Conservation (phyloP, 2,113 vertebrate species). For the Cynoglossus semilaevis region DNA sequence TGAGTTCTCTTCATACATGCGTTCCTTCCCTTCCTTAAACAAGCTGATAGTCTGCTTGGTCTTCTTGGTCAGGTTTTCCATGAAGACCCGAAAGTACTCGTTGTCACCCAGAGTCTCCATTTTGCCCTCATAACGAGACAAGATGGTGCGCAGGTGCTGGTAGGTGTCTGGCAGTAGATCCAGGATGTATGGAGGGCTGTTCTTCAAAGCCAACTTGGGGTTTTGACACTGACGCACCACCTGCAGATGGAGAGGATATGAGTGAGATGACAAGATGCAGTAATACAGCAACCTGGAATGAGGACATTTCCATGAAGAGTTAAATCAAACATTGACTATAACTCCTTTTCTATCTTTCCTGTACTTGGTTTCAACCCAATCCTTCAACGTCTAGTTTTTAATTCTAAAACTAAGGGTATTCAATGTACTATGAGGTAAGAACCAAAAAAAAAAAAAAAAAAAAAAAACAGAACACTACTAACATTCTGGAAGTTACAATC, state of each 20-base stretch:
- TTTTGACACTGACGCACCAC: slow-evolving; percentile 98
- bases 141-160: slow-evolving; percentile 93
- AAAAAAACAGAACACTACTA: too few relatives aligned
- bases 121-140: slow-evolving; percentile 96
- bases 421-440: too few relatives aligned
- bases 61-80: slow-evolving; percentile 98
- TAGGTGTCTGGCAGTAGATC: slow-evolving; percentile 97
- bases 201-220: slow-evolving; percentile 94
- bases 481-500: too few relatives aligned
- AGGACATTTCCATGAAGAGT: too few relatives aligned
- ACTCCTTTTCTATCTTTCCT: too few relatives aligned
- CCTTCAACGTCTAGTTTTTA: too few relatives aligned
- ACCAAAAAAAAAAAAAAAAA: too few relatives aligned
- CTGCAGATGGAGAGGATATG: slow-evolving; percentile 69
- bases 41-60: slow-evolving; percentile 99
- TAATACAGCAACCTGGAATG: slow-evolving; percentile 26
- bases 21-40: slow-evolving; percentile 96
- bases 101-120: slow-evolving; percentile 97
- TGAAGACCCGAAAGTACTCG: slow-evolving; percentile 96
- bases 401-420: too few relatives aligned
- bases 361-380: too few relatives aligned
- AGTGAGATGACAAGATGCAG: slow-evolving; percentile 27
- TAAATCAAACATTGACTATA: too few relatives aligned
- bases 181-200: slow-evolving; percentile 98
- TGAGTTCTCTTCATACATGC: slow-evolving; percentile 99